Base-by-base conservation (phyloP, 2,113 vertebrate species). In the Aegypius monachus region DNA sequence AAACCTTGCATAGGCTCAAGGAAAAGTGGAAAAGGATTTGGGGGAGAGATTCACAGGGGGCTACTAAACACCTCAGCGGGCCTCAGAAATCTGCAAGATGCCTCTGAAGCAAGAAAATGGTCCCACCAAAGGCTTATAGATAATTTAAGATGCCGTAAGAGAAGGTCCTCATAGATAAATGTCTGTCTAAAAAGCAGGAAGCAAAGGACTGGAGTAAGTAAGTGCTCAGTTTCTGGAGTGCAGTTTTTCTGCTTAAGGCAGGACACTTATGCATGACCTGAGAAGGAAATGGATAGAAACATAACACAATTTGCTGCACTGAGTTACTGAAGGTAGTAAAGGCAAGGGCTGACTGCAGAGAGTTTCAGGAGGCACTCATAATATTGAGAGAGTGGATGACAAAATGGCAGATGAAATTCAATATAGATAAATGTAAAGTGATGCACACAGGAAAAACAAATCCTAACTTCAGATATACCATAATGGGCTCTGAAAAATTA, bases 401-500 rank as follows among this genome's bases (percentile, higher is more conserved):
- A 85, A 72, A 71, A 75, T 21, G 3, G 92, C 78, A 92, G 87
- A 29, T 63, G 74, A 77, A 75, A 93, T 92, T 68, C 73, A 82
- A 56, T 10, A 50, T 17, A 79, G 85, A 96, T 66, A 90, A 94
- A 95, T 87, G 74, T 77, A 38, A 96, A 94, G 93, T 38, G 65
- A 75, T 50, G 66, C 78, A 59, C 65, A 10, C 0, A 3, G 70
- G 78, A 62, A 74, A 87, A 96, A 79, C 42, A 59, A 93, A 68
- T 40, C 65, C 61, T 90, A 47, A 29, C 85, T 87, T 75, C 88
- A 87, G 52, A 62, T 84, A 42, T 17, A 19, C 29, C 21, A 2
- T 72, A 82, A 90, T 68, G 61, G 85, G 74, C 52, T 81, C 78
- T 92, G 92, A 93, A 85, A 95, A 82, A 95, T 63, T 52, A n/a